These are phyloP conservation scores for Ceyx erithaca DNA, from an alignment of 2,797 vertebrate genomes.

Conservation along the genomic window DNA sequence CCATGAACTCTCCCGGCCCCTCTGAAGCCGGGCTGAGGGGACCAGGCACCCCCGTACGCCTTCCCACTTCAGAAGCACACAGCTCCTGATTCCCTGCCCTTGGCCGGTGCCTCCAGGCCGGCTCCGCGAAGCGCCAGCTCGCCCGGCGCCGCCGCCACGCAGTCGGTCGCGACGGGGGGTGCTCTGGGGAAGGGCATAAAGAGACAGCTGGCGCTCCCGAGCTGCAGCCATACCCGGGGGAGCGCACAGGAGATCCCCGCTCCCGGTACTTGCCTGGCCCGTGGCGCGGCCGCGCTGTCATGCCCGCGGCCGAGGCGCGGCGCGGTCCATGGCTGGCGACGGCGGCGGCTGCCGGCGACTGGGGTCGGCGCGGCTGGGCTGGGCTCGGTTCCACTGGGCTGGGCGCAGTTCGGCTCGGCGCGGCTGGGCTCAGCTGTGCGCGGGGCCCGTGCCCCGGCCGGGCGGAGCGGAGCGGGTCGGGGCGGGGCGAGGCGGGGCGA, in stretches of 20 bases:
- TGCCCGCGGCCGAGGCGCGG: background rate
- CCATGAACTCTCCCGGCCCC: background rate
- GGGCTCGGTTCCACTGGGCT: background rate
- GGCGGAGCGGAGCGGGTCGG: background rate
- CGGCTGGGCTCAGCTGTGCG: no score
- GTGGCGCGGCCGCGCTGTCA: constrained; percentile 55
- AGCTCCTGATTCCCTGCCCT: background rate
- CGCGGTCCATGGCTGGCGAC: background rate
- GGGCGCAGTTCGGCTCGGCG: no score
- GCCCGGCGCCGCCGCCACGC: background rate
- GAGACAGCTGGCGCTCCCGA: background rate
- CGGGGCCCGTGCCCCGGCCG: background rate
- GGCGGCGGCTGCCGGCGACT: no score
- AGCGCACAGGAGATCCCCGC: background rate
- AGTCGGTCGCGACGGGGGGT: background rate
- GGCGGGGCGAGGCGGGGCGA: no score
- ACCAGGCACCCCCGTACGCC: background rate
- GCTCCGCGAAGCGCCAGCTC: background rate
- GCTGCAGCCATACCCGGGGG: background rate
- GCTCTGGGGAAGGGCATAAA: background rate
- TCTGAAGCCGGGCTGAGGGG: background rate
- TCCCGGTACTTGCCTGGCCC: background rate
- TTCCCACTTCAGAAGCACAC: no score
- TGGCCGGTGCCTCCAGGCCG: background rate
- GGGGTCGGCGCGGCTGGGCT: background rate